phyloP scores from a whole-genome alignment of 2,797 vertebrate genomes.

The Coendou prehensilis region DNA sequence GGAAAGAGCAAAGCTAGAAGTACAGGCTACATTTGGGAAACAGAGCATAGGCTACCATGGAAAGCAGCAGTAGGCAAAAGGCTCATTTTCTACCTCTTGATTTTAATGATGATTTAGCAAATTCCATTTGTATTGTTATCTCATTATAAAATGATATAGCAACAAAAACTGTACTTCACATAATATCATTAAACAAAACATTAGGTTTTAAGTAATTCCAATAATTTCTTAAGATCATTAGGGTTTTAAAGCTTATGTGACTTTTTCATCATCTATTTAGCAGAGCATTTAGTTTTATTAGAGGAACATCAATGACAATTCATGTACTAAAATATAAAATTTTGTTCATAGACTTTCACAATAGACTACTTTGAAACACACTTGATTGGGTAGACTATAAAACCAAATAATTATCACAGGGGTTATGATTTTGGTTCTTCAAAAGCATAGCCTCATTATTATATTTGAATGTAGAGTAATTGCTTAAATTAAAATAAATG shows the following conservation, averaged over 20 bases:
- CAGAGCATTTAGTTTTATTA: slow-evolving; percentile 84
- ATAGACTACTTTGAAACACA: slow-evolving; percentile 78
- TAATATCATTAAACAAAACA: slow-evolving; percentile 70
- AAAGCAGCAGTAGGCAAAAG: not conserved
- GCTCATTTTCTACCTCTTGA: not conserved
- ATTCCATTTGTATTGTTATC: not conserved
- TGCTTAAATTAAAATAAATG: slow-evolving; percentile 66
- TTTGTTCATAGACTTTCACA: slow-evolving; percentile 79
- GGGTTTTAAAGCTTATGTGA: slow-evolving; percentile 78
- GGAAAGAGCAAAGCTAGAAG: not conserved
- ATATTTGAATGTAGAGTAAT: slow-evolving; percentile 77
- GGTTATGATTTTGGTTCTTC: slow-evolving; percentile 78
- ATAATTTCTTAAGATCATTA: slow-evolving; percentile 74
- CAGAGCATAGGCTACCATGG: not conserved
- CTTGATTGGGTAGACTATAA: slow-evolving; percentile 82
- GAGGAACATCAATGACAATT: slow-evolving; percentile 86
- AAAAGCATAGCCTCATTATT: slow-evolving; percentile 52
- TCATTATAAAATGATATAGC: slow-evolving; percentile 48
- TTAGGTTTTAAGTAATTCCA: slow-evolving; percentile 74
- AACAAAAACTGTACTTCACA: slow-evolving; percentile 3
- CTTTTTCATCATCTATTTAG: slow-evolving; percentile 81
- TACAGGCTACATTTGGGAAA: not conserved
- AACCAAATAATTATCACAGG: slow-evolving; percentile 79
- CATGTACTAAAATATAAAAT: slow-evolving; percentile 82
- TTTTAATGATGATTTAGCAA: slow-evolving; percentile 54